Base-by-base conservation (phyloP, 1,140 invertebrate species). In the Heliconius hewitsoni region DNA sequence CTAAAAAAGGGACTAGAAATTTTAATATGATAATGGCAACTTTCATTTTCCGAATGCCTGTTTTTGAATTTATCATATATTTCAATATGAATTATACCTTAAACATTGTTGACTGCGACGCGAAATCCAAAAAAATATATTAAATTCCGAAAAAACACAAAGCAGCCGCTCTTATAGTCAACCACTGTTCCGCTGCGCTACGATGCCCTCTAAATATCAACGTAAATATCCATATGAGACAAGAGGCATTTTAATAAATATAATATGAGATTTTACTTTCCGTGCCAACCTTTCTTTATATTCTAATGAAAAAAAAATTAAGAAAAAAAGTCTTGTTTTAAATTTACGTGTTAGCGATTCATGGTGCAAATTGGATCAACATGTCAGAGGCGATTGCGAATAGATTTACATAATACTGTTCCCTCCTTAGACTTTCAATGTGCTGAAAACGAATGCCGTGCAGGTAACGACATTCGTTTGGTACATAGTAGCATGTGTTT, bases 301-400 rank as follows among this genome's bases (percentile, higher is more conserved):
- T 4, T 66, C 16, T 30, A 27, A 23, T 11, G 27, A 30, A 27
- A 66, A 30, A 66, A 30, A 66, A 27, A 66, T 9, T 1, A 30
- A 4, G n/a, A 66, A 66, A 23, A 37, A 57, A 66, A 27, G 60
- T 66, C 6, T 52, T 66, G 60, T 66, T 66, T 57, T 66, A 66
- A 66, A 66, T 66, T 30, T 23, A 66, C 60, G 11, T 66, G 60
- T 66, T 23, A 23, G 23, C 27, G 60, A 27, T 66, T 66, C 60
- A 27, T 66, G 23, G 27, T 66, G 27, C 60, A 66, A 66, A 66
- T 66, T 66, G 60, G 60, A 66, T 66, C 60, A 66, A 66, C 60
- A 66, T 66, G 60, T 66, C 60, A 66, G 60, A 66, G 60, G 60
- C 60, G 60, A 66, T 66, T 66, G 60, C 60, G 60, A 66, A 66